Evolutionary conservation across 2,888 invertebrate species (phyloP), one percentile per base, ranked within the genome.

Genomic region (Archaeoteleia sp.): DNA sequence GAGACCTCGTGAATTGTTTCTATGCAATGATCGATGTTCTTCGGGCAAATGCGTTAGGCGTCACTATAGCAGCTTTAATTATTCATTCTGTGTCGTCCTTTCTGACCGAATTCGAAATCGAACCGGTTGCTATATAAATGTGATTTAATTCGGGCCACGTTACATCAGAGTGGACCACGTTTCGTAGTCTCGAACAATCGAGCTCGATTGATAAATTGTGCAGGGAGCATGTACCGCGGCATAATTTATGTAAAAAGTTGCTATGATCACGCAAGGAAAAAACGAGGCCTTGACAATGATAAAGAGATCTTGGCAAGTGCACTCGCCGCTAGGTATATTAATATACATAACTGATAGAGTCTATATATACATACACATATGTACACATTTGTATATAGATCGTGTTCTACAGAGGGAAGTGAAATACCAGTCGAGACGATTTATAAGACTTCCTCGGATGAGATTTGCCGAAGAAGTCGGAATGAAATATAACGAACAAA

Each of bases 71-170:
- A 53, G 46, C 54, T 49, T 46, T 46, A 53, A 62, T 62, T 62
- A 62, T 54, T 62, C 61, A 62, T 54, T 27, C 37, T 43, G 45
- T 53, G 54, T 54, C 45, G 46, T 12, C 61, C 4, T 27, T 60
- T 46, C 30, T 37, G 35, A 39, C 29, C 27, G 32, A 14, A 30
- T 9, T n/a, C 15, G 53, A 46, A 54, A 62, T 53, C 46, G 49
- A 49, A 46, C 46, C 46, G 46, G 39, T 46, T 39, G 46, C 40
- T 54, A 40, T 34, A 62, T 46, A 46, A 54, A 43, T 46, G 46
- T 62, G 53, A 62, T 62, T 62, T 54, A 54, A 62, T 62, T 54
- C 29, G 32, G 34, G 40, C 34, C 15, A 15, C 27, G 40, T 48
- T 25, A 48, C 32, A 20, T 27, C 39, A 15, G 9, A 10, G 10